These are phyloP conservation scores for Drosophila sechellia DNA, from an alignment of 1,140 invertebrate genomes.

Conservation along the genomic window DNA sequence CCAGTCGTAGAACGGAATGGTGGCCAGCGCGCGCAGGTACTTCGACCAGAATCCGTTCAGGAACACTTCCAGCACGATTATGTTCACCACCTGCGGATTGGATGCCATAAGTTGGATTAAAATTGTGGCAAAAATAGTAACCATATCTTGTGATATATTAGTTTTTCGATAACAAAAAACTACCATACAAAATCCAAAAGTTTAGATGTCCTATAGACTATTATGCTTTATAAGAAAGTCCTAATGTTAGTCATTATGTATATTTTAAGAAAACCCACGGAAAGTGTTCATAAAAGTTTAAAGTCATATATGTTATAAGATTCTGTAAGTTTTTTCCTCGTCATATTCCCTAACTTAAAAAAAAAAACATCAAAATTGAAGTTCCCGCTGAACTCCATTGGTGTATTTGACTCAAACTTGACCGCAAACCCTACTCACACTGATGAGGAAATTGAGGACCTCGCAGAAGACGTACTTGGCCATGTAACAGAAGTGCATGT, in stretches of 20 bases:
- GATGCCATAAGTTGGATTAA: background rate
- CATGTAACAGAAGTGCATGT: slow-evolving; percentile 89
- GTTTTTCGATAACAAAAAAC: background rate
- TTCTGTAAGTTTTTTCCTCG: no score
- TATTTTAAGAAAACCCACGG: no score
- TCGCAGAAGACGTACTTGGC: slow-evolving; percentile 90
- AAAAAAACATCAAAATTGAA: no score
- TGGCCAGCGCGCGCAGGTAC: slow-evolving; percentile 88
- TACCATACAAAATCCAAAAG: no score
- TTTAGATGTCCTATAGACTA: no score
- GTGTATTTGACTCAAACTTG: background rate
- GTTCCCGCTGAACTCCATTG: no score
- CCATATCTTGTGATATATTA: background rate
- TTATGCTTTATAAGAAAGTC: no score
- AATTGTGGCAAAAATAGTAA: background rate
- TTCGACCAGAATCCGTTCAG: slow-evolving; percentile 90
- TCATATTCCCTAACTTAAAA: no score
- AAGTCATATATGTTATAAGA: no score
- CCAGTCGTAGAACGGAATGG: slow-evolving; percentile 85
- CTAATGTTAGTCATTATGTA: no score
- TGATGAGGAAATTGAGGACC: slow-evolving; percentile 89
- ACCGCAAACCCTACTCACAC: slow-evolving; percentile 85
- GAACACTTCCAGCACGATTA: slow-evolving; percentile 89
- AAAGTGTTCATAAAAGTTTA: no score
- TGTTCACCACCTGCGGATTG: slow-evolving; percentile 85